These are phyloP conservation scores for Zelostemma sp. DNA, from an alignment of 1,140 invertebrate genomes.

Conservation along the genomic window DNA sequence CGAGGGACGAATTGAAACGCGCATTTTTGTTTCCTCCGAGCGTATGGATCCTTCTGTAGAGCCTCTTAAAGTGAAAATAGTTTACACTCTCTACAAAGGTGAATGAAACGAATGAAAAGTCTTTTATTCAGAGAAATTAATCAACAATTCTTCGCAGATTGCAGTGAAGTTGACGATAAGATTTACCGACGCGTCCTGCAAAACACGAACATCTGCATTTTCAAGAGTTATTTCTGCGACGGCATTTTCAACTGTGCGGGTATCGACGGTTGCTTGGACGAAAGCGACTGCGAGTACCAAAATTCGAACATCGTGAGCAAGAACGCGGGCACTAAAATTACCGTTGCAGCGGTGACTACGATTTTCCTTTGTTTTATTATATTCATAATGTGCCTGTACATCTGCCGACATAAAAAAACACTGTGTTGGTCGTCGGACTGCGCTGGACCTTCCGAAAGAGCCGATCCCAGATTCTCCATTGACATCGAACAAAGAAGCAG, in stretches of 20 bases:
- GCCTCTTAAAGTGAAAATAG: slow-evolving; percentile 50
- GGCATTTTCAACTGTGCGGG: slow-evolving; percentile 60
- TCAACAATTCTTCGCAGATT: slow-evolving; percentile 36
- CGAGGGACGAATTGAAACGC: slow-evolving; percentile 54
- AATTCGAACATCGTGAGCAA: slow-evolving; percentile 39
- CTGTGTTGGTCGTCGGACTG: slow-evolving; percentile 66
- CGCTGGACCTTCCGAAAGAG: slow-evolving; percentile 51
- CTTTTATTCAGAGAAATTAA: background rate
- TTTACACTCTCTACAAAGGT: slow-evolving; percentile 59
- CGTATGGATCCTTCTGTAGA: slow-evolving; percentile 28
- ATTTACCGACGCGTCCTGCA: slow-evolving; percentile 10
- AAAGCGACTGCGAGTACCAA: slow-evolving; percentile 46
- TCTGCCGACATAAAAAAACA: slow-evolving; percentile 59
- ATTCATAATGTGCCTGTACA: slow-evolving; percentile 63
- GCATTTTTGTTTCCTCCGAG: slow-evolving; percentile 57
- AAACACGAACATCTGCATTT: slow-evolving; percentile 49
- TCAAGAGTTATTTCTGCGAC: slow-evolving; percentile 59
- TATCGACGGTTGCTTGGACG: slow-evolving; percentile 54
- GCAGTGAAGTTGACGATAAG: slow-evolving; percentile 21
- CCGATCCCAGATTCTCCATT: slow-evolving; percentile 30
- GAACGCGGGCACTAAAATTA: slow-evolving; percentile 61
- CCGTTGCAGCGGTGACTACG: slow-evolving; percentile 61
- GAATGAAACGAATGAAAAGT: background rate
- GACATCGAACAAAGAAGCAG: slow-evolving; percentile 26
- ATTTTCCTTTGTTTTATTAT: slow-evolving; percentile 62